Percentiles rank a stretch among this genome's conserved stretches.
These are phyloP conservation scores for Tragelaphus scriptus DNA, from an alignment of 2,113 vertebrate genomes.

Conservation along the genomic window DNA sequence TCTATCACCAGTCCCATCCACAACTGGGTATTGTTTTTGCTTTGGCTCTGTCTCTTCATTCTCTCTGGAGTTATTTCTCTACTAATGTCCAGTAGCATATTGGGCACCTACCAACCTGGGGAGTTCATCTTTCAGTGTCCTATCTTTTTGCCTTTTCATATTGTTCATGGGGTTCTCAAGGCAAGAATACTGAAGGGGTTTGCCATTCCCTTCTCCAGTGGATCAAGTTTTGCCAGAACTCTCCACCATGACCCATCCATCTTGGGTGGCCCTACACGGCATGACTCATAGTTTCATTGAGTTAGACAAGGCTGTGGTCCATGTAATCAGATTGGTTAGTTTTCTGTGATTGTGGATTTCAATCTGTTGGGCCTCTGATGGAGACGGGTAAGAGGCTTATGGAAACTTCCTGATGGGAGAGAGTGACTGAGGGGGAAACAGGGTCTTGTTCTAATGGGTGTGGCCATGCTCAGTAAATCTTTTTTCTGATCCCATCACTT, in stretches of 20 bases:
- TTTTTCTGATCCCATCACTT: not conserved
- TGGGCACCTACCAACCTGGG: not conserved
- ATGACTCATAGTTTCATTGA: not conserved
- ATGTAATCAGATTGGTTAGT: not conserved
- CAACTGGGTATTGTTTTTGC: not conserved
- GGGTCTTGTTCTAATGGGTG: not conserved
- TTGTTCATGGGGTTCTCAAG: not conserved
- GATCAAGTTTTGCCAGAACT: not conserved
- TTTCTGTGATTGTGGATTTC: not conserved
- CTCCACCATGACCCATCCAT: not conserved
- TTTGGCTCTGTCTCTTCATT: not conserved
- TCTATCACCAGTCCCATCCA: not conserved
- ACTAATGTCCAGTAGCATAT: not conserved
- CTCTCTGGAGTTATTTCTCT: not conserved
- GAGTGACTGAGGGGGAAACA: not conserved
- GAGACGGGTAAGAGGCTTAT: not conserved
- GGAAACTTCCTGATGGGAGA: not conserved
- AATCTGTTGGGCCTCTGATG: not conserved
- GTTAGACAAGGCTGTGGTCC: not conserved
- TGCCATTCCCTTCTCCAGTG: not conserved
- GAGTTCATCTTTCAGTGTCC: not conserved
- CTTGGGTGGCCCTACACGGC: not conserved
- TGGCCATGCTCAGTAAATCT: not conserved
- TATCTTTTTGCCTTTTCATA: not conserved
- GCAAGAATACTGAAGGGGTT: not conserved